Base-by-base conservation (phyloP, 2,113 vertebrate genomes). In the Rhinogobius similis region DNA sequence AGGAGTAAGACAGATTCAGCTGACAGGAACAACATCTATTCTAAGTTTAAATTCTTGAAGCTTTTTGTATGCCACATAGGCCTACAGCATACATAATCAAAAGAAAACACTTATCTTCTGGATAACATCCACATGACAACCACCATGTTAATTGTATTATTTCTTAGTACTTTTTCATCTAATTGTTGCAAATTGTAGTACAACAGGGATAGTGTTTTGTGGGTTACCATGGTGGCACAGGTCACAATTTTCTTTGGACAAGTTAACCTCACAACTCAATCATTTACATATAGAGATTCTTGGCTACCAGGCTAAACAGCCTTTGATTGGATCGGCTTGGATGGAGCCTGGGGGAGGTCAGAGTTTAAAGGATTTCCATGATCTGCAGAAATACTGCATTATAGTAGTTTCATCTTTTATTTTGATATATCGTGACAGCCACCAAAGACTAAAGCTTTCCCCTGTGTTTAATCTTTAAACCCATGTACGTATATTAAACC, bases 181-280 rank as follows among this genome's bases (percentile, higher is more conserved):
- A 36, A 29, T 4, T 36, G 27, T 3, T 5, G 58, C n/a, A n/a
- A n/a, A n/a, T 10, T 3, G 1, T 0, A 58, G 4, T 1, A 14
- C 8, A 4, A 8, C 8, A 58, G 16, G 1, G 16, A 27, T 38
- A 58, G 71, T 41, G 48, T 46, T 63, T 1, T 29, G 65, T 66
- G 76, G 75, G 76, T 82, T 70, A 76, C 43, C 70, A 70, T 74
- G 5, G 43, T 41, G 72, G 56, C n/a, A 53, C 65, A 38, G 76
- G 52, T 52, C 55, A 68, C 14, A 18, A 67, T 69, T 23, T 12
- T n/a, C n/a, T 53, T 72, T 82, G 59, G 53, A 20, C 62, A 41
- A 77, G 76, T 79, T 74, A 76, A 77, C 68, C 71, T 70, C 67
- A 39, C 11, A 18, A 73, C 79, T 72, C 44, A 80, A 79, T 86